These are phyloP conservation scores for Cyprinus carpio DNA, from an alignment of 2,113 vertebrate species.

Conservation along the genomic window DNA sequence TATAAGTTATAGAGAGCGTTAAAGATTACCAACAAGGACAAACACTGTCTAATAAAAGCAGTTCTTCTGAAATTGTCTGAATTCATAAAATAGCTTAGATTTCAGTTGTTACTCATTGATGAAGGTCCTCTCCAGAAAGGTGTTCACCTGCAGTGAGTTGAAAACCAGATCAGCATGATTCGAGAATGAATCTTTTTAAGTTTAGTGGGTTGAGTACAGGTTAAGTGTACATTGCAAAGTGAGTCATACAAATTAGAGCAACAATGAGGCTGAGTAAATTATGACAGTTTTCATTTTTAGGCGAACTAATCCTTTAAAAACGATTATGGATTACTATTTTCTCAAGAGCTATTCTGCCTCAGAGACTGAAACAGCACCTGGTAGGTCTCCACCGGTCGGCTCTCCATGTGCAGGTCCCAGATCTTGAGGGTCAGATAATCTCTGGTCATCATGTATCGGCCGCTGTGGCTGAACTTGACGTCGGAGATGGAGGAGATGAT, in stretches of 20 bases:
- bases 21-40: background rate
- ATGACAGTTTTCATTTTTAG: background rate
- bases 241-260: background rate
- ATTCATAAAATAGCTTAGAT: background rate
- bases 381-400: constrained; percentile 92
- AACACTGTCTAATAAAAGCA: background rate
- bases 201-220: too few species aligned
- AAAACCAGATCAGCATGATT: background rate
- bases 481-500: constrained; percentile 98
- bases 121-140: background rate
- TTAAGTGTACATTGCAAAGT: background rate
- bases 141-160: too few species aligned
- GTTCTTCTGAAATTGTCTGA: background rate
- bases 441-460: constrained; percentile 97
- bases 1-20: background rate
- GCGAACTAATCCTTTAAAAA: background rate
- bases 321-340: background rate
- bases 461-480: constrained; percentile 97
- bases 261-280: background rate
- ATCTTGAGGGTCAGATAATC: constrained; percentile 98
- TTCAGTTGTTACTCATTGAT: background rate
- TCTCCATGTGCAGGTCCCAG: constrained; percentile 99
- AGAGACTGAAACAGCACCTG: constrained; percentile 48
- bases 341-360: background rate
- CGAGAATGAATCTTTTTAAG: background rate